Evolutionary conservation across 1,140 invertebrate species (phyloP), one percentile per base, ranked within the genome.

Genomic region (Nasonia giraulti): DNA sequence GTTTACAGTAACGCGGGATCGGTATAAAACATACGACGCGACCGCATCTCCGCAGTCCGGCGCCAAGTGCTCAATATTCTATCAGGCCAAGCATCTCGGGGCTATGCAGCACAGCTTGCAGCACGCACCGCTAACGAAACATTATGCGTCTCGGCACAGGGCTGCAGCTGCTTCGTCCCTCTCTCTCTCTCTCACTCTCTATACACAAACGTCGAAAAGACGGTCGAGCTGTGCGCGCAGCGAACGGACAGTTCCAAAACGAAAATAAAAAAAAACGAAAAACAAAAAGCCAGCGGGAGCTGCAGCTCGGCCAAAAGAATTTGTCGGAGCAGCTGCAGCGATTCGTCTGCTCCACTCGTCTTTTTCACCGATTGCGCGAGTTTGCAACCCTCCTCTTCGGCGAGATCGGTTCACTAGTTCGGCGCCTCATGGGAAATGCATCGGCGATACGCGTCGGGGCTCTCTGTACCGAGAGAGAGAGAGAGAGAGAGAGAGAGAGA

Each of bases 381-480:
- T 62, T 14, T 17, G 6, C 55, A 55, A 7, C 17, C 20, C 20
- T n/a, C 55, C 55, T 62, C 20, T 62, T 62, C 20, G 55, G 20
- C 55, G 55, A 27, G 27, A 62, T 62, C 55, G 55, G 55, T 62
- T n/a, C 55, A 17, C 55, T 62, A 73, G 33, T 33, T 23, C 33
- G n/a, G 62, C 14, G 62, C 14, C 78, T 80, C 78, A 80, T 68
- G 78, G 76, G 76, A 78, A 78, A 78, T 78, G 40, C 76, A 78
- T 78, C 37, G 44, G 4, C 40, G 74, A 44, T 76, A 55, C 50
- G n/a, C 47, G 17, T 27, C 62, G 74, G 2, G 20, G 50, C 14
- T 27, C 27, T 27, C 27, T 55, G 17, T 8, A 17, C 5, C n/a
- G n/a, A n/a, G n/a, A n/a, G n/a, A n/a, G n/a, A n/a, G n/a, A n/a